phyloP scores from a whole-genome alignment of 2,888 invertebrate species.

The Mamestra brassicae region DNA sequence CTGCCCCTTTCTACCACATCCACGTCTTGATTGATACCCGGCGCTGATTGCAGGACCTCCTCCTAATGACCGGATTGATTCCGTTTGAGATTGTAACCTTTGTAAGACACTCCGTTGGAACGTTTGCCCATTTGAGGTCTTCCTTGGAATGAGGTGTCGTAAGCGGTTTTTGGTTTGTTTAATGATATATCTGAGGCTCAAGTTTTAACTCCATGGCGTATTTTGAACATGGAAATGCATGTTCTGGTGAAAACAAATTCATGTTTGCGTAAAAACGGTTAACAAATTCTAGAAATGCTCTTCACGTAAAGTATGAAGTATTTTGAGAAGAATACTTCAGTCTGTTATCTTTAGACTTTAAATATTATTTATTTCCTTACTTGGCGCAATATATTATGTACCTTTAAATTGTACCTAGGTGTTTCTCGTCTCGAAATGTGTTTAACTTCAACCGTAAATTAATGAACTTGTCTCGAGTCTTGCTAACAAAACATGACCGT shows the following conservation, averaged over 20 bases:
- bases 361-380: constrained; percentile 8
- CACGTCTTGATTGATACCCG: constrained; percentile 61
- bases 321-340: background rate
- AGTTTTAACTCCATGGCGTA: constrained; percentile 2
- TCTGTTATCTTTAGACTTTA: constrained; percentile 13
- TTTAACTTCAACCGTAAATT: background rate
- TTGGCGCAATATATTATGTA: background rate
- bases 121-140: background rate
- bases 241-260: no score
- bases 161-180: background rate
- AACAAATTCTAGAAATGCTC: no score
- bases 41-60: constrained; percentile 64
- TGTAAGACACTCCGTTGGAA: constrained; percentile 33
- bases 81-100: constrained; percentile 43
- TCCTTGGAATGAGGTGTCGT: background rate
- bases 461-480: background rate
- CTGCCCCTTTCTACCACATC: background rate
- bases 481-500: background rate
- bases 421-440: background rate
- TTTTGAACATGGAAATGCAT: background rate
- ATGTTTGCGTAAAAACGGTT: no score
- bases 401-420: background rate
- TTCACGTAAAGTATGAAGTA: no score
- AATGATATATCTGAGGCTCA: background rate
- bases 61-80: constrained; percentile 65